Percentiles rank a stretch among this genome's conserved stretches.
Conservation (phyloP, 2,888 invertebrate species). For the Pelosia muscerda region DNA sequence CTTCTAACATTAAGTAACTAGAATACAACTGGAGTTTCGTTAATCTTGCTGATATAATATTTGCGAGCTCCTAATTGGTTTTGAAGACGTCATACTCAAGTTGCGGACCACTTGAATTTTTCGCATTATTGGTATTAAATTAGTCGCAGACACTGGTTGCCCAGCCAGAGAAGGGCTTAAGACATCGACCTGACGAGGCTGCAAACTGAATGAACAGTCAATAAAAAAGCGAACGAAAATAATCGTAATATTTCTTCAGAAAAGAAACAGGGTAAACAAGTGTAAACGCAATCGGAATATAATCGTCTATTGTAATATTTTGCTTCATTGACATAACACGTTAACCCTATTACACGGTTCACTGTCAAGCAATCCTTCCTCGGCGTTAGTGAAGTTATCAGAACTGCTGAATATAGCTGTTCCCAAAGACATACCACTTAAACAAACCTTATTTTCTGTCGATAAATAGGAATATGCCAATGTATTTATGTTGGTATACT, state of each 20-base stretch:
- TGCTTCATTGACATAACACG: constrained; percentile 15
- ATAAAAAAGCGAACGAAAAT: background rate
- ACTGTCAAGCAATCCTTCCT: constrained; percentile 27
- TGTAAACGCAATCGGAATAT: background rate
- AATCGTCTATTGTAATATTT: constrained; percentile 23
- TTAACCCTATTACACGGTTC: constrained; percentile 33
- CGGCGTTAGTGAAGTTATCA: constrained; percentile 14
- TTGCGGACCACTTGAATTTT: no score
- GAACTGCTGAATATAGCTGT: constrained; percentile 33
- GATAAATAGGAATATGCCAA: constrained; percentile 50
- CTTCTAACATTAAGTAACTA: no score
- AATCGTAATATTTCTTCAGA: background rate
- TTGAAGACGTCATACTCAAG: no score
- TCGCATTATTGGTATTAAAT: no score
- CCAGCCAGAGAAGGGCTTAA: no score
- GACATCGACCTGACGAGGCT: no score
- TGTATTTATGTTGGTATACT: constrained; percentile 56
- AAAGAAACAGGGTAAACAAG: background rate
- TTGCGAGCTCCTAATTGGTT: no score
- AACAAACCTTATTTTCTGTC: constrained; percentile 42
- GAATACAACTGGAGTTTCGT: no score
- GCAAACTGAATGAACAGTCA: no score
- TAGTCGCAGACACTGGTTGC: no score
- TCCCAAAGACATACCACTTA: constrained; percentile 36
- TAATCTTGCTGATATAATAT: no score